Evolutionary conservation across 2,888 invertebrate genomes (phyloP).

Genomic region (Eledone cirrhosa): DNA sequence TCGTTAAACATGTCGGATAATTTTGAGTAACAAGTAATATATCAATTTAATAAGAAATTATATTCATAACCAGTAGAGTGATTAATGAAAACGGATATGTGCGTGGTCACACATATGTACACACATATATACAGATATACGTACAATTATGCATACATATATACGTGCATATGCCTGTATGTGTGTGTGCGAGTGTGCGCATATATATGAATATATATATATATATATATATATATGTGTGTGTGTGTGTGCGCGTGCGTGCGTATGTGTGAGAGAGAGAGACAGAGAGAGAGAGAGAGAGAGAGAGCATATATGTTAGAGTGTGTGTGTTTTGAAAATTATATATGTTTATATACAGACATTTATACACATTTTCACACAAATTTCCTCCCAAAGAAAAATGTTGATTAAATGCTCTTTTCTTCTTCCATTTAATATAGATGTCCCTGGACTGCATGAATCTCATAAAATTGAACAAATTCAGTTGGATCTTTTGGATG

Average conservation of each 20-base stretch:
- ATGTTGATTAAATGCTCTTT: background rate
- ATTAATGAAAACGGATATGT: too few relatives aligned
- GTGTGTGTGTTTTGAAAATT: background rate
- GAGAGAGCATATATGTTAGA: too few relatives aligned
- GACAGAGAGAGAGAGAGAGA: too few relatives aligned
- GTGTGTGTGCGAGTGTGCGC: background rate
- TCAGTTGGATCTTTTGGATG: constrained; percentile 52
- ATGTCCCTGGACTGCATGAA: constrained; percentile 25
- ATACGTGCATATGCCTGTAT: background rate
- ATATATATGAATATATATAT: constrained; percentile 5
- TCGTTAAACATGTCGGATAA: too few relatives aligned
- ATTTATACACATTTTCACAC: too few relatives aligned
- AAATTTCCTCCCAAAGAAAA: too few relatives aligned
- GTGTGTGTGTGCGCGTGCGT: background rate
- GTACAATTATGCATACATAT: background rate
- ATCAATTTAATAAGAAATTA: too few relatives aligned
- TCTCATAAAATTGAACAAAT: constrained; percentile 44
- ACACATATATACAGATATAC: too few relatives aligned
- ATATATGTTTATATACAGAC: too few relatives aligned
- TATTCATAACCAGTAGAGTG: too few relatives aligned
- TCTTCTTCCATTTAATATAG: background rate
- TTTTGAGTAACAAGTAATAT: too few relatives aligned
- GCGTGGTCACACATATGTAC: too few relatives aligned
- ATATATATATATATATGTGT: background rate
- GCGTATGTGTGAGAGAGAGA: background rate